Base-by-base conservation (phyloP, 1,140 invertebrate genomes). In the Amyelois transitella region DNA sequence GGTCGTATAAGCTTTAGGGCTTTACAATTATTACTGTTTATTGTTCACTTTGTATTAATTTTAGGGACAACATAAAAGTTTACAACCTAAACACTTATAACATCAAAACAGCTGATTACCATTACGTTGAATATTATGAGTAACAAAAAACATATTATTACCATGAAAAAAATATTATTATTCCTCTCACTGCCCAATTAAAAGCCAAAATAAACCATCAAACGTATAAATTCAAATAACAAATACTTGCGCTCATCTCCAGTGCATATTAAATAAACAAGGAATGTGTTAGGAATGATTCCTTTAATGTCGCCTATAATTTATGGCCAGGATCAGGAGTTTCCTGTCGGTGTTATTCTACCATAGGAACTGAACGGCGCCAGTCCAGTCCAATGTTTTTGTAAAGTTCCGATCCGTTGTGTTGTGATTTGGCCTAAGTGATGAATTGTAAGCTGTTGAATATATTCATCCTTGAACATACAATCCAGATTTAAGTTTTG, bases 261-360 rank as follows among this genome's bases (percentile, higher is more conserved):
- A 38, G 32, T 38, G 32, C 32, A 38, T 38, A 38, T 38, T 38
- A 38, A 38, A 38, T 38, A 38, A 38, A 38, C 32, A 38, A 28
- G 12, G 32, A 38, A 38, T 38, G 32, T 38, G 32, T 38, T 38
- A 28, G 32, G 32, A 38, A 38, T 38, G 32, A 38, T 14, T 38
- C 32, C 32, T 38, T 66, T 63, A 58, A 66, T 53, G 59, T 62
- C 60, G 54, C 53, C 55, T 63, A 58, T 62, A 64, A 75, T 72
- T 72, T 70, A 72, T 65, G 18, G 25, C 25, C 43, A 59, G 64
- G 64, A 68, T 70, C 66, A 63, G 55, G 53, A 53, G 58, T 61
- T 68, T 75, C 69, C 72, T 65, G 65, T 69, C 52, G 18, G 54
- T 61, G 60, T 62, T 57, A 58, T 58, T 64, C 66, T 57, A 48